A percentile compares a stretch with the other conserved stretches of the same genome.
phyloP scores from a whole-genome alignment of 1,140 invertebrate genomes.

The Saccostrea glomerata region DNA sequence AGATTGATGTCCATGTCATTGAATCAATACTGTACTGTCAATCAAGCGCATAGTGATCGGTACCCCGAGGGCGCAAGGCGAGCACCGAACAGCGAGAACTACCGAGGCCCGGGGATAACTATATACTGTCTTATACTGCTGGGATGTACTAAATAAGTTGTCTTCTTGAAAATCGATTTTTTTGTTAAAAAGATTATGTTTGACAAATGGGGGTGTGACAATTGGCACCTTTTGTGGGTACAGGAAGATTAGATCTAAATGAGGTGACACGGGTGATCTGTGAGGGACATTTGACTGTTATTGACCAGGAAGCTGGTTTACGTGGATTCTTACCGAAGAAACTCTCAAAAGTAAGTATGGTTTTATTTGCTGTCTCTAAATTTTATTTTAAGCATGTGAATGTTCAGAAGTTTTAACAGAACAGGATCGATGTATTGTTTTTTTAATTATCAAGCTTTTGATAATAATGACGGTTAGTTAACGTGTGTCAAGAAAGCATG shows the following conservation, averaged over 20 bases:
- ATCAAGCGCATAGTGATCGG: conserved; percentile 7
- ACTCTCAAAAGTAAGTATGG: background rate
- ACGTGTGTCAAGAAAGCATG: too few relatives aligned
- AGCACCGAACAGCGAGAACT: background rate
- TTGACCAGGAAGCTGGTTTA: background rate
- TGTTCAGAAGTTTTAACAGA: too few relatives aligned
- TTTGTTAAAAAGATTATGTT: conserved; percentile 11
- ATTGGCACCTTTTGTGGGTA: background rate
- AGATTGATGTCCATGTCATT: conserved; percentile 22
- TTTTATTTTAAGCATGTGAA: too few relatives aligned
- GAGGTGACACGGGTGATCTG: conserved; percentile 8
- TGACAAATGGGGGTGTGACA: conserved; percentile 13
- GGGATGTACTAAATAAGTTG: conserved; percentile 19
- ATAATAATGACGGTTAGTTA: too few relatives aligned
- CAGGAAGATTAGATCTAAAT: background rate
- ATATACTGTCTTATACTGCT: background rate
- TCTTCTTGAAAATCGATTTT: conserved; percentile 21
- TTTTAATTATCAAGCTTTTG: too few relatives aligned
- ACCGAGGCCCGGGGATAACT: background rate
- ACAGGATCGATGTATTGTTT: too few relatives aligned
- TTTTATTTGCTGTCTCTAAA: background rate
- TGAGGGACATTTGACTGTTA: background rate
- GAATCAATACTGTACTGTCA: conserved; percentile 33
- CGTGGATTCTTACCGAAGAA: background rate
- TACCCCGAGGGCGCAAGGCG: background rate